Base-by-base conservation (phyloP, 1,140 invertebrate genomes). In the Lerema accius region DNA sequence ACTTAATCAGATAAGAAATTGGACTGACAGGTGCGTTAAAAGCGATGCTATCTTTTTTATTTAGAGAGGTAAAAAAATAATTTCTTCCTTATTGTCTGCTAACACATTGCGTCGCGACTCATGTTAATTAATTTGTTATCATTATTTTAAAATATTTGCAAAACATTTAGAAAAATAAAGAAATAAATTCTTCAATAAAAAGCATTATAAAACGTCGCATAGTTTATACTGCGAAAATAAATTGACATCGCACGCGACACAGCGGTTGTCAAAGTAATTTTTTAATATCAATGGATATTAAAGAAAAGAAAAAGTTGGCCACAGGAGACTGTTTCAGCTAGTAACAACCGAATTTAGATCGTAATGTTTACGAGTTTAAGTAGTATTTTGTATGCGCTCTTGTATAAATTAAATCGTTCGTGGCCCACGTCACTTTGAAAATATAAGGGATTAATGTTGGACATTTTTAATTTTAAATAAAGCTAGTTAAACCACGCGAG, bases 321-420 rank as follows among this genome's bases (percentile, higher is more conserved):
- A 32, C 19, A 23, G 5, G 4, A 32, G 9, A 9, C 28, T 32
- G 13, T 23, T 13, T 16, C 39, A 11, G 19, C 39, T 53, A 11
- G 16, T 37, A 53, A 53, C 35, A n/a, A 1, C 26, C 51, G 19
- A 43, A n/a, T 23, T 11, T 13, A 26, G 51, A 28, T 40, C 15
- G 39, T 56, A 40, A 55, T 55, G 51, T 56, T 19, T 43, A 43
- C 51, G 32, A 43, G 23, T 56, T 56, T 43, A 43, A 56, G 39
- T 56, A 13, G 23, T 40, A 43, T 39, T 56, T 15, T 10, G 51
- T 19, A 56, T 56, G 51, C 39, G 39, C 51, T 23, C 39, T 28
- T 43, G 51, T 28, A 43, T 56, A 56, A 56, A 28, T 10, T 23
- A 56, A 37, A 10, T 19, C 19, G 13, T 10, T 43, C 51, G 32